These are phyloP conservation scores for Phalacrocorax aristotelis DNA, from an alignment of 2,113 vertebrate genomes.

Conservation along the genomic window DNA sequence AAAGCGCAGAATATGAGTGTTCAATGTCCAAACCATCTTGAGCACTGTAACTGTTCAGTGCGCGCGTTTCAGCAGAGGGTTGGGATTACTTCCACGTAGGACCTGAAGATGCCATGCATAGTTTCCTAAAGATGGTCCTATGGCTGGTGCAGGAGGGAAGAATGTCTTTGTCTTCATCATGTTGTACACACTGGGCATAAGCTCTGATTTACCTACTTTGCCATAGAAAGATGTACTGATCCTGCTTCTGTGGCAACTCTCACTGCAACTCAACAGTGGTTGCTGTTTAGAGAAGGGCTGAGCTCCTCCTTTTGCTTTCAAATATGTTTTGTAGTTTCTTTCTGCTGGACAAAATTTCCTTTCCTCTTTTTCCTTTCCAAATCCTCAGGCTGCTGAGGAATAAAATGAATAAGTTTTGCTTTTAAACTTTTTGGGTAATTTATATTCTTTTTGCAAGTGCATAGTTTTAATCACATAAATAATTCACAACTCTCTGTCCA, in stretches of 20 bases:
- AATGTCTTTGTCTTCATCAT: neutral
- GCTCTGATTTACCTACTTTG: neutral
- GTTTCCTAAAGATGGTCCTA: accelerated
- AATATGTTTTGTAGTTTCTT: neutral
- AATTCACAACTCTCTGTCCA: neutral
- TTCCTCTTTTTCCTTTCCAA: neutral
- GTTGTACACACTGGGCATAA: neutral
- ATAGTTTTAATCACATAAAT: neutral
- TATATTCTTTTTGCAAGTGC: neutral
- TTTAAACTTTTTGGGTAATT: neutral
- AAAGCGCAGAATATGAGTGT: neutral
- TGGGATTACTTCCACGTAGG: neutral
- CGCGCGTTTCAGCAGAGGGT: neutral
- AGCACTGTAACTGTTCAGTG: neutral
- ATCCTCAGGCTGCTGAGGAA: neutral
- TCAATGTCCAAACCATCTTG: neutral
- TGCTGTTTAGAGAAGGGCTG: neutral
- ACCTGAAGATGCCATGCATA: neutral
- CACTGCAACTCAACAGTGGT: neutral
- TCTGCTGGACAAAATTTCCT: neutral
- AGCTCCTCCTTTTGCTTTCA: neutral
- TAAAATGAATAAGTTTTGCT: neutral
- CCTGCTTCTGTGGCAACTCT: neutral
- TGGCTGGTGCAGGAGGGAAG: neutral
- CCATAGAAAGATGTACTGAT: neutral